phyloP scores from a whole-genome alignment of 2,113 vertebrate species.

The Thamnophis sirtalis region DNA sequence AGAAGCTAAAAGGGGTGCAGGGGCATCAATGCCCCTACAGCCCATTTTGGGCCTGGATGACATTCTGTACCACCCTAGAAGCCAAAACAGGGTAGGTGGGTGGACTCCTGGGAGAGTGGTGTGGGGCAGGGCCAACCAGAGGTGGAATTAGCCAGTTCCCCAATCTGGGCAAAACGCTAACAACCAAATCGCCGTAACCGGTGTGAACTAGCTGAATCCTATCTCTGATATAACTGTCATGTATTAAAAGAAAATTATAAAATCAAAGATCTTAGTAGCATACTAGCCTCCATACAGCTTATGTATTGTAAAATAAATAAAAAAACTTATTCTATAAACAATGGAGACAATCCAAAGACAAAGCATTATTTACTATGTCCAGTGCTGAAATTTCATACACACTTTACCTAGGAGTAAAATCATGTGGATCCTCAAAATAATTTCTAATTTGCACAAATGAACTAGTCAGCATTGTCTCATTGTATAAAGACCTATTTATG shows the following conservation, averaged over 20 bases:
- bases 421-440: not conserved
- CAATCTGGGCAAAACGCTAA: too few species aligned
- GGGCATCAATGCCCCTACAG: too few species aligned
- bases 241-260: not conserved
- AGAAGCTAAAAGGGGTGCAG: too few species aligned
- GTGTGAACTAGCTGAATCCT: too few species aligned
- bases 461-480: not conserved
- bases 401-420: not conserved
- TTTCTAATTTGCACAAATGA: not conserved
- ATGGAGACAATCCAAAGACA: not conserved
- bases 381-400: not conserved
- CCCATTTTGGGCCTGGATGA: too few species aligned
- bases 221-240: not conserved
- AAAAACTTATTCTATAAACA: not conserved
- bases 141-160: too few species aligned
- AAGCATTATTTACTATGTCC: not conserved
- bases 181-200: too few species aligned
- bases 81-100: too few species aligned
- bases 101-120: too few species aligned
- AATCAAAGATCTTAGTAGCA: not conserved
- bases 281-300: not conserved
- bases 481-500: not conserved
- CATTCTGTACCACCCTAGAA: too few species aligned
- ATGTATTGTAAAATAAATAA: not conserved
- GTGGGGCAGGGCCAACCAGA: too few species aligned